Percentiles rank a stretch among this genome's conserved stretches.
Conservation (phyloP, 2,888 invertebrate genomes). For the Yponomeuta evonymella region DNA sequence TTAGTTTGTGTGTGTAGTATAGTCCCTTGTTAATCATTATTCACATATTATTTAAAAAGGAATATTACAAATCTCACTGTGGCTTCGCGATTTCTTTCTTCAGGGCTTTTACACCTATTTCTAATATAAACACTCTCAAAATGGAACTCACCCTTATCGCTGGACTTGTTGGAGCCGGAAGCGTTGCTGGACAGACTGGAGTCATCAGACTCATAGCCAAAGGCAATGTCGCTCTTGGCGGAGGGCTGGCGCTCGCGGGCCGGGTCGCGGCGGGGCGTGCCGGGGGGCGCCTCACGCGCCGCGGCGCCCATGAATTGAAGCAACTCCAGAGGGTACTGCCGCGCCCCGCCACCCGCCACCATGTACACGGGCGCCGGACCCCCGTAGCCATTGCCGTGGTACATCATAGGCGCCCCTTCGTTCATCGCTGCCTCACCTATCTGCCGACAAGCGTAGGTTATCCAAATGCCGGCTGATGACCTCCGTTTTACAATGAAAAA, state of each 20-base stretch:
- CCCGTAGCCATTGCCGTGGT: conserved; percentile 53
- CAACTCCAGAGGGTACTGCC: conserved; percentile 54
- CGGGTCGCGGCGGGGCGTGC: conserved; percentile 43
- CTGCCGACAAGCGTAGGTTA: conserved; percentile 18
- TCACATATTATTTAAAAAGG: too few species aligned
- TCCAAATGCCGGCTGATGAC: conserved; percentile 30
- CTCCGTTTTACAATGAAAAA: conserved; percentile 23
- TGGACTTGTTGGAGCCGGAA: conserved; percentile 64
- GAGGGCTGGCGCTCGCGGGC: conserved; percentile 43
- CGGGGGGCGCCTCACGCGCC: conserved; percentile 34
- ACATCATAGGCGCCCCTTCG: conserved; percentile 62
- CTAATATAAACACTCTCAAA: neutral
- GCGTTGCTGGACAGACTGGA: conserved; percentile 70
- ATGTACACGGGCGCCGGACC: conserved; percentile 50
- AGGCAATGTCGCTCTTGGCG: conserved; percentile 46
- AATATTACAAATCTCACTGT: too few species aligned
- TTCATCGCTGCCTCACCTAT: conserved; percentile 42
- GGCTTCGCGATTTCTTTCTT: too few species aligned
- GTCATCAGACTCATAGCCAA: conserved; percentile 68
- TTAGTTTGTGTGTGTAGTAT: neutral
- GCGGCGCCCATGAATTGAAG: conserved; percentile 35
- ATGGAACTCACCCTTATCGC: conserved; percentile 51
- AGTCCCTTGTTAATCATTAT: too few species aligned
- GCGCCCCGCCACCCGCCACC: conserved; percentile 47
- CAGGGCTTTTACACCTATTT: too few species aligned